Evolutionary conservation across 2,113 vertebrate species (phyloP), one percentile per base, ranked within the genome.

Genomic region (Kryptolebias marmoratus): DNA sequence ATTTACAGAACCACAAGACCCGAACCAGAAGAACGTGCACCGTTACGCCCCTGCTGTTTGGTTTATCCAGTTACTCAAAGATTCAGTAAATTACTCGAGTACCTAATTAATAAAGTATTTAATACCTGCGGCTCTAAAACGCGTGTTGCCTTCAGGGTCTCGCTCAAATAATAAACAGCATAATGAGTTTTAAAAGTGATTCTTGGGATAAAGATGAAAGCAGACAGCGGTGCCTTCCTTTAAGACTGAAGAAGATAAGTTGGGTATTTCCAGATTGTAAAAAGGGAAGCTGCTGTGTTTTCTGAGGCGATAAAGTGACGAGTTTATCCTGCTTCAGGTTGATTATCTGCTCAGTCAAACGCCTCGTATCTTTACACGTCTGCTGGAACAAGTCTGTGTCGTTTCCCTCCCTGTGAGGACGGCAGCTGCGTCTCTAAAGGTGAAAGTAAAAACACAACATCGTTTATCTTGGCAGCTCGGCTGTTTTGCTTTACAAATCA

Each of bases 301-400:
- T 56, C 54, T 66, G 31, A 50, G 32, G 52, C 16, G 73, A 62
- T 84, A 80, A 70, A 61, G 75, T 65, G 70, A 70, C 61, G 4
- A 71, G 63, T 73, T 79, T 80, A 89, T 88, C 80, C 74, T 18
- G 53, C 28, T 52, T 22, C 22, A 5, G 32, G 30, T 70, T 31
- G 59, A 77, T 91, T 80, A 90, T 90, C 88, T 86, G 55, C 65
- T 72, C 49, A 77, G 75, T 82, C 71, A 89, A 91, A 86, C 86
- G 82, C 69, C 77, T 87, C 76, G 11, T 86, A 81, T 90, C 81
- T 54, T 71, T 53, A 62, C 77, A 82, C 48, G 4, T 15, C 18
- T 16, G 7, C 15, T 1, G 15, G 2, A 8, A 2, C 14, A 30
- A 28, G 27, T 31, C 14, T 47, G 14, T 44, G 59, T 58, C 1